Evolutionary conservation across 1,140 invertebrate genomes (phyloP).

Genomic region (Drosophila leontia): DNA sequence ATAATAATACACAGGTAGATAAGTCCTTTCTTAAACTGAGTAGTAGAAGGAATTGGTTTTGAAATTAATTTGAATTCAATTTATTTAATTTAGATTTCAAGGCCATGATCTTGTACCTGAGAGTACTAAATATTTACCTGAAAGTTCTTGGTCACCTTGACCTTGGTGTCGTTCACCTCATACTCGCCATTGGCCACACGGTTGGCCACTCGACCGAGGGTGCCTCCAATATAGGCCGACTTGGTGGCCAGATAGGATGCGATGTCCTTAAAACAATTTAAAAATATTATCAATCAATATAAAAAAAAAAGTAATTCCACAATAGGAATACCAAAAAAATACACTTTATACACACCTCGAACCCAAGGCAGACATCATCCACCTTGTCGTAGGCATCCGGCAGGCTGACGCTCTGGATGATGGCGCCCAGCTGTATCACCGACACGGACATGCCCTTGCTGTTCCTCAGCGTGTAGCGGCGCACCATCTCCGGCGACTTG

Average conservation of each 20-base stretch:
- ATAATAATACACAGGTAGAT: background rate
- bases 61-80: background rate
- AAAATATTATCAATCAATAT: background rate
- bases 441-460: conserved; percentile 86
- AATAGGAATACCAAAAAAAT: background rate
- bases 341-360: background rate
- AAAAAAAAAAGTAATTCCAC: no score
- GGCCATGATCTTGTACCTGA: background rate
- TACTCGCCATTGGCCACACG: conserved; percentile 91
- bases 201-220: conserved; percentile 95
- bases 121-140: conserved; percentile 58
- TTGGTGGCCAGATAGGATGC: conserved; percentile 77
- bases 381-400: conserved; percentile 88
- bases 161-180: conserved; percentile 88
- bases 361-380: conserved; percentile 3
- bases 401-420: conserved; percentile 90
- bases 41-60: background rate
- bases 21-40: background rate
- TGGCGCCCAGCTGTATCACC: conserved; percentile 92
- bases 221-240: conserved; percentile 93
- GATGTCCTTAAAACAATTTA: conserved; percentile 85
- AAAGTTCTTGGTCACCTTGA: conserved; percentile 90
- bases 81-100: background rate
- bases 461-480: conserved; percentile 88
- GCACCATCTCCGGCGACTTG: conserved; percentile 84